Evolutionary conservation across 2,113 vertebrate genomes (phyloP).

Genomic region (Todiramphus saurophagus): DNA sequence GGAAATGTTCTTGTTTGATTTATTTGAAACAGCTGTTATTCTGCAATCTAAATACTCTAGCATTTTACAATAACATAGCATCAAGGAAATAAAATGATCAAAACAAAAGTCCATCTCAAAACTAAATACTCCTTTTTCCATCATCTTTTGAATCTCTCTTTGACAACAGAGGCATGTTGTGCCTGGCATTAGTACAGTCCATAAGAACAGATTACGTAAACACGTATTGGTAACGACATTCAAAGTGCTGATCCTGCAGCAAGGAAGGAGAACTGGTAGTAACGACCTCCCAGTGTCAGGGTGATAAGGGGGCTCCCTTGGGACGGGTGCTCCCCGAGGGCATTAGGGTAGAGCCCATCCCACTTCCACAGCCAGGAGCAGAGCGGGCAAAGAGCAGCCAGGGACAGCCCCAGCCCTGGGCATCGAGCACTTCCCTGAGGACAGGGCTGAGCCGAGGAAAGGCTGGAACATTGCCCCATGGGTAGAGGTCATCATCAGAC

Average conservation of each 20-base stretch:
- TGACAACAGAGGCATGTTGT: neutral
- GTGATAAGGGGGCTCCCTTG: accelerated
- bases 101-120: neutral
- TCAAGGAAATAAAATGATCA: neutral
- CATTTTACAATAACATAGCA: neutral
- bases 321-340: neutral
- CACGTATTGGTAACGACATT: neutral
- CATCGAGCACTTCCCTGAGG: neutral
- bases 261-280: neutral
- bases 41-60: neutral
- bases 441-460: neutral
- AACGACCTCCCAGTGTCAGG: neutral
- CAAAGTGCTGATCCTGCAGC: neutral
- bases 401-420: neutral
- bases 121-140: neutral
- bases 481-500: neutral
- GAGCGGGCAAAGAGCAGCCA: neutral
- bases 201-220: neutral
- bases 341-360: neutral
- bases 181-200: neutral
- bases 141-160: neutral
- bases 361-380: neutral
- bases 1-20: neutral
- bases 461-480: neutral
- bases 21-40: neutral